A percentile compares a stretch with the other conserved stretches of the same genome.
Evolutionary conservation across 2,888 invertebrate species (phyloP).

Genomic region (Mesodorylaimus sp.): DNA sequence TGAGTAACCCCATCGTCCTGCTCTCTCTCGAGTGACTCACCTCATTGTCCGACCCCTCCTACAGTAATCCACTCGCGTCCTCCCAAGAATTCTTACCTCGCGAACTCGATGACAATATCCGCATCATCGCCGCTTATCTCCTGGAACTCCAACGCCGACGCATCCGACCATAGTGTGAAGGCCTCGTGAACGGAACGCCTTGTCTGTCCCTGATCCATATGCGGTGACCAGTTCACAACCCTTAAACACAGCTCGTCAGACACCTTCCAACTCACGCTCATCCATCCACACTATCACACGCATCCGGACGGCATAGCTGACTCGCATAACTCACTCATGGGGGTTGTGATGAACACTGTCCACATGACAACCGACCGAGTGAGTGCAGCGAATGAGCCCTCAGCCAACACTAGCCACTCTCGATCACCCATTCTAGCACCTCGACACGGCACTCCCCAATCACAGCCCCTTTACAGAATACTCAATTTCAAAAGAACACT

Average conservation of each 20-base stretch:
- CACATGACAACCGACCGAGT: neutral
- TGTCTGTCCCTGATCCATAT: conserved; percentile 6
- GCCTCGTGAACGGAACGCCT: conserved; percentile 40
- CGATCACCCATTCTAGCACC: neutral
- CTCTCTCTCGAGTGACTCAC: no score
- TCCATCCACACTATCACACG: neutral
- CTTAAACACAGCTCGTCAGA: neutral
- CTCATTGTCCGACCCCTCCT: no score
- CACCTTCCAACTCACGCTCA: neutral
- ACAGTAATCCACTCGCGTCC: no score
- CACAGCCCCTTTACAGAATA: no score
- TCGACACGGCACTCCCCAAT: no score
- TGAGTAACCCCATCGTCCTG: no score
- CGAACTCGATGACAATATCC: conserved; percentile 54
- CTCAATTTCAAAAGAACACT: no score
- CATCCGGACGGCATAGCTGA: neutral
- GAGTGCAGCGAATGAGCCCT: neutral
- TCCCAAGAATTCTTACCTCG: no score
- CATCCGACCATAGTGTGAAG: conserved; percentile 47
- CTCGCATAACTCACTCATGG: conserved; percentile 11
- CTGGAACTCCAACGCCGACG: conserved; percentile 27
- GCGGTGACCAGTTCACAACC: neutral
- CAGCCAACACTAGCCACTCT: neutral
- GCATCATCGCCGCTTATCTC: conserved; percentile 40
- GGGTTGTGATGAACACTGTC: conserved; percentile 11